Evolutionary conservation across 2,113 vertebrate genomes (phyloP).

Genomic region (Dipodomys spectabilis): DNA sequence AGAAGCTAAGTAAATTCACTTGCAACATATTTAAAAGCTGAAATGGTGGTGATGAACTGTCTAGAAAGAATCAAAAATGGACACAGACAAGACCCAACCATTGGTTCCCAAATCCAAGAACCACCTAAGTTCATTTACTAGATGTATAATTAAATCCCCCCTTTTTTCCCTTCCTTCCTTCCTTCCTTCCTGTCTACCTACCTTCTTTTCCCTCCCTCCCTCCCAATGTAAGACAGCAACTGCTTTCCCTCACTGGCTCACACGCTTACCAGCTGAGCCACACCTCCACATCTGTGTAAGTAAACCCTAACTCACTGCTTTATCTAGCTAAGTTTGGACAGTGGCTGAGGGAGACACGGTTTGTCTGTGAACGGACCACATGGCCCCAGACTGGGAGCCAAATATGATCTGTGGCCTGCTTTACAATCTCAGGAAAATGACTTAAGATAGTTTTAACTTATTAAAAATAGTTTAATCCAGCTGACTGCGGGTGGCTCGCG

Average conservation of each 20-base stretch:
- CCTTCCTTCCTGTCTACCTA: too few relatives aligned
- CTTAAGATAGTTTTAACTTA: too few relatives aligned
- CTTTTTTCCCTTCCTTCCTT: too few relatives aligned
- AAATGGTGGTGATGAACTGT: conserved; percentile 16
- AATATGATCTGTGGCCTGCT: neutral
- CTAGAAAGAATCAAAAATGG: neutral
- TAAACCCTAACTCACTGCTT: neutral
- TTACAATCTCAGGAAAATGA: neutral
- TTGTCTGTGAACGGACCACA: neutral
- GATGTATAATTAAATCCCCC: neutral
- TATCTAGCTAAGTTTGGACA: neutral
- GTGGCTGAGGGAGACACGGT: neutral
- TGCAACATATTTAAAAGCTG: conserved; percentile 53
- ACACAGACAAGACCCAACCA: neutral
- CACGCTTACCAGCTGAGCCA: too few relatives aligned
- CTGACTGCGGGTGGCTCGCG: too few relatives aligned
- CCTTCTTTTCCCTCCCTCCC: too few relatives aligned
- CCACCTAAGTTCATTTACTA: conserved; percentile 36
- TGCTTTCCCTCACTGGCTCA: too few relatives aligned
- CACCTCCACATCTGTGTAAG: too few relatives aligned
- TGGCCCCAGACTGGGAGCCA: neutral
- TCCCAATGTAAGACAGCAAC: too few relatives aligned
- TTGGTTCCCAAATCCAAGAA: neutral
- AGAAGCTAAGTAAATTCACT: conserved; percentile 41
- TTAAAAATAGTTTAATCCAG: too few relatives aligned